Evolutionary conservation across 2,888 invertebrate genomes (phyloP), one percentile per base, ranked within the genome.

Genomic region (Hemistola chrysoprasaria): DNA sequence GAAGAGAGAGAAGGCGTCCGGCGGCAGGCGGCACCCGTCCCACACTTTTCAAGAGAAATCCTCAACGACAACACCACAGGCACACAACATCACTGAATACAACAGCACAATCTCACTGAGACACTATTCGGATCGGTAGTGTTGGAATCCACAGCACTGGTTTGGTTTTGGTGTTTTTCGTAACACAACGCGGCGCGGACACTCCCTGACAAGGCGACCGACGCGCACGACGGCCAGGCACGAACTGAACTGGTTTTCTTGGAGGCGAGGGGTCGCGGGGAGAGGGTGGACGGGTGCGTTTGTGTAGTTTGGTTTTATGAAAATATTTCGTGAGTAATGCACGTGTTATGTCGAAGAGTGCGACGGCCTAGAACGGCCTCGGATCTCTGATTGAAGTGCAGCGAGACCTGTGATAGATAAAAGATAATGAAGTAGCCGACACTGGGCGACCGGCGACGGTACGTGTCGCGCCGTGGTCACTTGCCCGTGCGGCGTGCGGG

Each of bases 281-380:
- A 47, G 16, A 60, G 53, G 59, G 47, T 56, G 62, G 71, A 66
- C 80, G 82, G 85, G 82, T 85, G 79, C 79, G 86, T 80, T 84
- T 74, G 78, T 52, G 79, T 16, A 16, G 16, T 76, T 83, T 77
- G 85, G 78, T 81, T 86, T 86, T 87, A 87, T 88, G 88, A 87
- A 88, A 87, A 88, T 88, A 88, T 88, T 87, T 88, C 78, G 88
- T 88, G 88, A 87, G 87, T 87, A 87, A 88, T 87, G 85, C 88
- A 87, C 88, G 86, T 87, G 88, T 82, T 85, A 85, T 87, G 82
- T 75, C 66, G 66, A 60, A 56, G 80, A 84, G 84, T 81, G 84
- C 86, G 85, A 79, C 84, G 86, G 79, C 85, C 86, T 82, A 84
- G 71, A 75, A 70, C 82, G 83, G 75, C 85, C 84, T 84, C 78